phyloP scores from a whole-genome alignment of 2,113 vertebrate species.

The Urocitellus parryii region DNA sequence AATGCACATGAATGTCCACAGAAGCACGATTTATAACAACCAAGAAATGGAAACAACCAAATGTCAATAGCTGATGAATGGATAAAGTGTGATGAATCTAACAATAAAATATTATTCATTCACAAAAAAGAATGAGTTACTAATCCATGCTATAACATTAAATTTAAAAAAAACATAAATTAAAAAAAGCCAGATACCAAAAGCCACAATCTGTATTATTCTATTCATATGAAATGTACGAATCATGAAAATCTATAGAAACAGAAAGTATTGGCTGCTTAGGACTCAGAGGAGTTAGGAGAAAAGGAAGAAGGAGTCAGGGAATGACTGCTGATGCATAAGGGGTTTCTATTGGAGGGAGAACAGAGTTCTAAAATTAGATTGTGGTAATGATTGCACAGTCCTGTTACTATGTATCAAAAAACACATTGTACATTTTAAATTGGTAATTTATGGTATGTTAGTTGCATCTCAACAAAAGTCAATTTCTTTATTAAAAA shows the following conservation, averaged over 20 bases:
- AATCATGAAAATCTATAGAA: background rate
- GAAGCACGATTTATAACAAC: background rate
- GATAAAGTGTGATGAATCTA: background rate
- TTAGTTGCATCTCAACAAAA: background rate
- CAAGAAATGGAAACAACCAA: background rate
- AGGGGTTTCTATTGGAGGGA: background rate
- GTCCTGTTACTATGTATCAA: background rate
- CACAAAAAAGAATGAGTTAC: background rate
- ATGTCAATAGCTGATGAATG: background rate
- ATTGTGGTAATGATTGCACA: background rate
- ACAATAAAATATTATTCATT: background rate
- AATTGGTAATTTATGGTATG: background rate
- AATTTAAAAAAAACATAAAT: background rate
- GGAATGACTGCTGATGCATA: background rate
- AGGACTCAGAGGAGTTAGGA: too few relatives aligned
- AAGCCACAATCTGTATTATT: background rate
- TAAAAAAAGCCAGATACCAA: background rate
- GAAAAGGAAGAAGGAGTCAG: background rate
- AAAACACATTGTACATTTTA: background rate
- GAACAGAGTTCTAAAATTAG: background rate
- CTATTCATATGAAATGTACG: background rate
- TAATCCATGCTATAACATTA: background rate
- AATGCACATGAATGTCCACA: background rate
- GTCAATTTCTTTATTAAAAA: background rate
- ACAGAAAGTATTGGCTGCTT: background rate